Base-by-base conservation (phyloP, 2,113 vertebrate species). In the Labrus mixtus region DNA sequence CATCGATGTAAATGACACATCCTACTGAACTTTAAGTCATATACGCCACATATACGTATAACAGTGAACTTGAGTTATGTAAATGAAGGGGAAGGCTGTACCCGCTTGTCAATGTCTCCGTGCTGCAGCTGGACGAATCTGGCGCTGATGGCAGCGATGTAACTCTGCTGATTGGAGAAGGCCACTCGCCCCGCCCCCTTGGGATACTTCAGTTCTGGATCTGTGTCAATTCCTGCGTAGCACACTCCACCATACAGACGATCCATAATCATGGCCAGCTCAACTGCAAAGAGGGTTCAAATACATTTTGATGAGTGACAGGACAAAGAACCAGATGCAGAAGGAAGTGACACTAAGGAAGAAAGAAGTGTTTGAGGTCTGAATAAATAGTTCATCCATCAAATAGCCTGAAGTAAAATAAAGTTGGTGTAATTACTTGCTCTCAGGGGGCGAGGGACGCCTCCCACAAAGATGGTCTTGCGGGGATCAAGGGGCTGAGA, bases 111-210 rank as follows among this genome's bases (percentile, higher is more conserved):
- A 70, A 99, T 99, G 87, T 99, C 98, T 17, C 97, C 98, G 46
- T 99, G 98, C 91, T 99, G 98, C 91, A 99, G 97, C 89, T 99
- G 98, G 90, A 99, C 98, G 68, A 99, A 98, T 85, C 98, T 94
- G 75, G 98, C 98, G n/a, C 98, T 99, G 90, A 99, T 99, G 93
- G 98, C 98, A 65, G 98, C 98, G 68, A 99, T 99, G 60, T 99
- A 99, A 86, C 98, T 99, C 95, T 99, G 97, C 81, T 99, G 97
- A 95, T 98, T 99, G 90, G 97, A 99, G 91, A 99, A 99, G 90
- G 97, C 97, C 85, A 99, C 97, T 68, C 97, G 96, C 10, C 97
- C 97, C 51, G 97, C 97, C 86, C 97, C 97, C 92, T 99, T 99
- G 15, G 97, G 97, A 82, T 99, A 99, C 93, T 99, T 99, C 36